These are phyloP conservation scores for Bagarius yarrelli DNA, from an alignment of 2,113 vertebrate genomes.

Conservation along the genomic window DNA sequence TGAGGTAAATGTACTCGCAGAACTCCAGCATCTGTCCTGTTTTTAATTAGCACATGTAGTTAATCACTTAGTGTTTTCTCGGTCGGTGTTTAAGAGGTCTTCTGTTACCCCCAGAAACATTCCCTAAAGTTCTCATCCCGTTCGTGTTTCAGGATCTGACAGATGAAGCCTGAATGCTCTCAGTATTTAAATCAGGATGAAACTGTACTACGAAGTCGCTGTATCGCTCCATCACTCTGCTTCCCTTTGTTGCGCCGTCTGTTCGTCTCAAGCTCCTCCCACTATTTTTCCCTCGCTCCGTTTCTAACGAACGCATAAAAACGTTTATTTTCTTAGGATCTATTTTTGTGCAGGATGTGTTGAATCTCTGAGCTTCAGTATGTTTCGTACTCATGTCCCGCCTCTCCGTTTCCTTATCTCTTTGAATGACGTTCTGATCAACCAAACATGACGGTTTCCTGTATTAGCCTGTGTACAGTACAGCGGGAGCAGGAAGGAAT, in stretches of 20 bases:
- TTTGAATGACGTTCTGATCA: conserved; percentile 72
- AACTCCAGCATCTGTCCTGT: not conserved
- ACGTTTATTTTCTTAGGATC: conserved; percentile 42
- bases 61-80: not conserved
- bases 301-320: conserved; percentile 25
- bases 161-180: conserved; percentile 19
- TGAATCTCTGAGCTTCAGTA: conserved; percentile 53
- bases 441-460: conserved; percentile 71
- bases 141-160: conserved; percentile 16
- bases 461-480: conserved; percentile 81
- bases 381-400: conserved; percentile 59
- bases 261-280: conserved; percentile 33
- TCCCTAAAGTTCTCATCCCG: not conserved
- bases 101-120: not conserved
- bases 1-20: not conserved
- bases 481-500: conserved; percentile 78
- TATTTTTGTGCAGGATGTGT: conserved; percentile 64
- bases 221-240: not conserved
- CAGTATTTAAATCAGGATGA: conserved; percentile 52
- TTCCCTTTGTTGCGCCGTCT: conserved; percentile 23
- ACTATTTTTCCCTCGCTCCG: not conserved
- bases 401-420: conserved; percentile 46
- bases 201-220: conserved; percentile 41
- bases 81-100: no score
- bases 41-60: not conserved